Evolutionary conservation across 2,113 vertebrate species (phyloP).

Genomic region (Uria aalge): DNA sequence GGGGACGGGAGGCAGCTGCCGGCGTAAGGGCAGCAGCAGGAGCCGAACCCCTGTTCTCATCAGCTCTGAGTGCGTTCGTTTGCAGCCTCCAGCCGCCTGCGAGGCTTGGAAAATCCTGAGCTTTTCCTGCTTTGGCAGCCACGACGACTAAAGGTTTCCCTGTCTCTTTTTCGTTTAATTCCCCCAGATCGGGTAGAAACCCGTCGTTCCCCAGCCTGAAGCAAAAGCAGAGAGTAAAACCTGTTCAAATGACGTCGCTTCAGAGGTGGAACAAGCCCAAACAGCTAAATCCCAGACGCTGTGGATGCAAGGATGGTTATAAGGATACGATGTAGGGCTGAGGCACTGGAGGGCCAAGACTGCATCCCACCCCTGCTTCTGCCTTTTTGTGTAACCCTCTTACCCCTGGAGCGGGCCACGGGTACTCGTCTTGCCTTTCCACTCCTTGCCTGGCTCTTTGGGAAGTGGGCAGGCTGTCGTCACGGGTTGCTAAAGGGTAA

Average conservation of each 20-base stretch:
- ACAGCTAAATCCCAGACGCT: neutral
- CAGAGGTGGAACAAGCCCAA: neutral
- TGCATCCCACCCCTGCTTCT: neutral
- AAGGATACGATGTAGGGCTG: accelerated
- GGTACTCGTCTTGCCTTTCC: accelerated
- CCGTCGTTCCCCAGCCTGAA: neutral
- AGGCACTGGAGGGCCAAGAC: neutral
- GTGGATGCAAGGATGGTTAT: neutral
- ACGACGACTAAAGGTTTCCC: neutral
- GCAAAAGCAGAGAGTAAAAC: neutral
- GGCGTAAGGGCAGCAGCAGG: neutral
- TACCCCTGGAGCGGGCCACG: accelerated
- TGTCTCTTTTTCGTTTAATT: neutral
- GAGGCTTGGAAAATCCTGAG: neutral
- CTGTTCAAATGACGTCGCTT: neutral
- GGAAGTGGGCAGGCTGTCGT: neutral
- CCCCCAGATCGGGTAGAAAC: neutral
- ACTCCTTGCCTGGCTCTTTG: neutral
- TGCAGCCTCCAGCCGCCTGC: neutral
- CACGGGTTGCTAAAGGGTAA: neutral
- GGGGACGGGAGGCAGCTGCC: neutral
- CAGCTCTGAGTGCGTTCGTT: accelerated
- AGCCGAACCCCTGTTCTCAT: neutral
- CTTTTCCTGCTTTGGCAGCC: neutral
- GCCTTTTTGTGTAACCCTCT: neutral